Evolutionary conservation across 2,888 invertebrate species (phyloP).

Genomic region (Xylocampa areola): DNA sequence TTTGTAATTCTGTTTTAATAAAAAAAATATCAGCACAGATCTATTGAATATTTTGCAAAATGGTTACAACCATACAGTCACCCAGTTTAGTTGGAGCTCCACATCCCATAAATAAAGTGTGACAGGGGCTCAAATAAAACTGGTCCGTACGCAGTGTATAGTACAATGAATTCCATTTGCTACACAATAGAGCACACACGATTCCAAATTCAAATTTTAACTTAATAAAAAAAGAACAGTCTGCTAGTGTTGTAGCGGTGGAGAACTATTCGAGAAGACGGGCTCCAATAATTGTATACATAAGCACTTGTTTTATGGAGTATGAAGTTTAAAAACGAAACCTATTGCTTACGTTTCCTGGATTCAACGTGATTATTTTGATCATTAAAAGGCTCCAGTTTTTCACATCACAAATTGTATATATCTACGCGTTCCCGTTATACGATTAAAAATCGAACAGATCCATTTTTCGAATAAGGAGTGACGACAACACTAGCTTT

Average conservation of each 20-base stretch:
- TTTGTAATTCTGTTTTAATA: slow-evolving; percentile 70
- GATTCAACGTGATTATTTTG: no score
- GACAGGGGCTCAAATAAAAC: slow-evolving; percentile 61
- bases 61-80: slow-evolving; percentile 42
- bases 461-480: slow-evolving; percentile 16
- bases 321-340: slow-evolving; percentile 18
- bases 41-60: slow-evolving; percentile 76
- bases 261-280: slow-evolving; percentile 37
- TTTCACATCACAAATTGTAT: slow-evolving; percentile 23
- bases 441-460: slow-evolving; percentile 12
- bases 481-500: slow-evolving; percentile 29
- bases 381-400: slow-evolving; percentile 25
- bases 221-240: slow-evolving; percentile 75
- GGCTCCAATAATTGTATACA: slow-evolving; percentile 33
- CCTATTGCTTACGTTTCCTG: slow-evolving; percentile 20
- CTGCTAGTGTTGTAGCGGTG: slow-evolving; percentile 50
- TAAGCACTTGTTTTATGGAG: slow-evolving; percentile 14
- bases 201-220: slow-evolving; percentile 85
- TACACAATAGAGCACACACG: slow-evolving; percentile 87
- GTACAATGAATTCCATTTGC: slow-evolving; percentile 85
- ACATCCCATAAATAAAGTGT: slow-evolving; percentile 43
- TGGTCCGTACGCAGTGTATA: slow-evolving; percentile 74
- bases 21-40: slow-evolving; percentile 56
- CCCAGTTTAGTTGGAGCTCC: slow-evolving; percentile 47
- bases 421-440: slow-evolving; percentile 9